These are phyloP conservation scores for Tenebrosternarchus preto DNA, from an alignment of 2,113 vertebrate species.

Conservation along the genomic window DNA sequence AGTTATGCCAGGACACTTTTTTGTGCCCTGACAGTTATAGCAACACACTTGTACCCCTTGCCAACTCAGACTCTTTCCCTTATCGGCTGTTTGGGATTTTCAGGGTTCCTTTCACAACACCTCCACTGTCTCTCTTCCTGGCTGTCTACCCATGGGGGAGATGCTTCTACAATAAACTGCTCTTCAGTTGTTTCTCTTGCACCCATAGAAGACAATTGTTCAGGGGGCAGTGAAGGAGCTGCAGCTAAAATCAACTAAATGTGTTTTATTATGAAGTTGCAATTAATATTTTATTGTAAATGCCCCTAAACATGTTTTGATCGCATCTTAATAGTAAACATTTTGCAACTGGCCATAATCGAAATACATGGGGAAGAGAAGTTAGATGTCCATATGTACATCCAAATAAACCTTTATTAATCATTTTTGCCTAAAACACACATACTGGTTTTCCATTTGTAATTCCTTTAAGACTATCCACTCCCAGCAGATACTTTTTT, in stretches of 20 bases:
- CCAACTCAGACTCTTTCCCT: background rate
- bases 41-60: background rate
- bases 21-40: too few species aligned
- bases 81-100: background rate
- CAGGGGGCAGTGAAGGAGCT: background rate
- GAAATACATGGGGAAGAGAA: background rate
- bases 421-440: background rate
- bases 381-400: background rate
- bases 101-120: background rate
- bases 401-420: background rate
- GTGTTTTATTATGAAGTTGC: background rate
- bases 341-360: background rate
- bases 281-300: background rate
- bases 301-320: background rate
- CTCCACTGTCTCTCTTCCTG: background rate
- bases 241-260: background rate
- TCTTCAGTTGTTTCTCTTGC: background rate
- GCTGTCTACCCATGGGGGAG: background rate
- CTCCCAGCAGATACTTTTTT: constrained; percentile 12
- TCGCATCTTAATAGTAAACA: background rate
- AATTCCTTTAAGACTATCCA: constrained; percentile 6
- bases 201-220: background rate
- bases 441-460: background rate
- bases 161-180: background rate
- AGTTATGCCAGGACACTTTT: background rate